Conservation (phyloP, 2,797 vertebrate genomes). For the Adrianichthys oophorus region DNA sequence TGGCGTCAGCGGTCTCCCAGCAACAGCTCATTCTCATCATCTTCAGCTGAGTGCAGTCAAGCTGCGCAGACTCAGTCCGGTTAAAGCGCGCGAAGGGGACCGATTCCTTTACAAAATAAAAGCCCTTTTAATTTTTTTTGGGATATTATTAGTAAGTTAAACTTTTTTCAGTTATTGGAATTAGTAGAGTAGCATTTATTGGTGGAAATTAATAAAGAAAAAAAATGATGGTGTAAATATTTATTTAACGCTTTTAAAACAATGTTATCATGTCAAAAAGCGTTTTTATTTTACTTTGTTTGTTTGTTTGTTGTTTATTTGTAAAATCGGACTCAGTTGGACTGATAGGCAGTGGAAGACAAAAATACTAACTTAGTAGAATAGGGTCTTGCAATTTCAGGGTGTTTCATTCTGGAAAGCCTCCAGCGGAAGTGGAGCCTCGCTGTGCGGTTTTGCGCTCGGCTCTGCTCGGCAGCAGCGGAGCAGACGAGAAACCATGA, state of each 20-base stretch:
- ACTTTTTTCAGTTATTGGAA: not conserved
- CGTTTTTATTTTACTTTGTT: too few species aligned
- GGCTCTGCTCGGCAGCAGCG: constrained; percentile 40
- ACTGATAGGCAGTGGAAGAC: too few species aligned
- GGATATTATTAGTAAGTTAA: not conserved
- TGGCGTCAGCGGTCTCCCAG: constrained; percentile 79
- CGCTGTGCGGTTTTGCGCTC: not conserved
- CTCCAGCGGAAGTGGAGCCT: constrained; percentile 21
- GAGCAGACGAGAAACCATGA: constrained; percentile 58
- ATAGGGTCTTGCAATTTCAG: not conserved
- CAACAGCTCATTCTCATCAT: constrained; percentile 69
- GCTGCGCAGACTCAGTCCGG: not conserved
- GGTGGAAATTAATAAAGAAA: not conserved
- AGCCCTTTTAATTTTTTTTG: not conserved
- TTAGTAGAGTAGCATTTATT: not conserved
- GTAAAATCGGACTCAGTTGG: too few species aligned
- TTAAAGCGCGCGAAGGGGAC: not conserved
- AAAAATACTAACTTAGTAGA: too few species aligned
- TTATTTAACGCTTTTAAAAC: too few species aligned
- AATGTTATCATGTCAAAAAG: too few species aligned
- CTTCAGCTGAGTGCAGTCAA: constrained; percentile 36
- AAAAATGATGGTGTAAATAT: not conserved
- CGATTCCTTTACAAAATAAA: constrained; percentile 33
- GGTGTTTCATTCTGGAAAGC: constrained; percentile 47
- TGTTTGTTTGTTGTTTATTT: too few species aligned